A percentile compares a stretch with the other conserved stretches of the same genome.
Evolutionary conservation across 1,140 invertebrate genomes (phyloP).

Genomic region (Chymomyza costata): DNA sequence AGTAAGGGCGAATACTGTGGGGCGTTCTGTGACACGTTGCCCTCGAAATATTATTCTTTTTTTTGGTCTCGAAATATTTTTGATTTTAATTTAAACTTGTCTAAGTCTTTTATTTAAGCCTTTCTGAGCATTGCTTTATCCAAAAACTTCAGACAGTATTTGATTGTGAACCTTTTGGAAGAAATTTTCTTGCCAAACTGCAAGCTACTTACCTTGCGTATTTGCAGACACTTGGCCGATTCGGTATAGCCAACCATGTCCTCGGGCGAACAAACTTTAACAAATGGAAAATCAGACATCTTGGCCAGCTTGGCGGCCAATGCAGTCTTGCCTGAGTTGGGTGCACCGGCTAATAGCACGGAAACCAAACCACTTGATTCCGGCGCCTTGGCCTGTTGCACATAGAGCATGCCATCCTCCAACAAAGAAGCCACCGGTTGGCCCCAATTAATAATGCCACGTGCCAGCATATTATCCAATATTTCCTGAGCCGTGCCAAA

Average conservation of each 20-base stretch:
- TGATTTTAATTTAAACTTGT: constrained; percentile 1
- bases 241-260: constrained; percentile 99
- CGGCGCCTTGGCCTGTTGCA: constrained; percentile 89
- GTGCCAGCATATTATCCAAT: constrained; percentile 86
- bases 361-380: constrained; percentile 91
- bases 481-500: constrained; percentile 93
- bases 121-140: too few species aligned
- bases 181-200: too few species aligned
- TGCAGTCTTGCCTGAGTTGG: constrained; percentile 97
- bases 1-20: too few species aligned
- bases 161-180: too few species aligned
- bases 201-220: constrained; percentile 84
- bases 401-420: constrained; percentile 93
- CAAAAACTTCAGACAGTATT: too few species aligned
- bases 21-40: too few species aligned
- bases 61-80: too few species aligned
- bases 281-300: constrained; percentile 97
- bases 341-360: constrained; percentile 93
- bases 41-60: too few species aligned
- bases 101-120: too few species aligned
- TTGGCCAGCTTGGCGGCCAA: constrained; percentile 96
- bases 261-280: constrained; percentile 97
- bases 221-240: constrained; percentile 94
- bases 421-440: constrained; percentile 88
- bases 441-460: constrained; percentile 97